Base-by-base conservation (phyloP, 2,797 vertebrate genomes). In the Neosilurus mollespiculum region DNA sequence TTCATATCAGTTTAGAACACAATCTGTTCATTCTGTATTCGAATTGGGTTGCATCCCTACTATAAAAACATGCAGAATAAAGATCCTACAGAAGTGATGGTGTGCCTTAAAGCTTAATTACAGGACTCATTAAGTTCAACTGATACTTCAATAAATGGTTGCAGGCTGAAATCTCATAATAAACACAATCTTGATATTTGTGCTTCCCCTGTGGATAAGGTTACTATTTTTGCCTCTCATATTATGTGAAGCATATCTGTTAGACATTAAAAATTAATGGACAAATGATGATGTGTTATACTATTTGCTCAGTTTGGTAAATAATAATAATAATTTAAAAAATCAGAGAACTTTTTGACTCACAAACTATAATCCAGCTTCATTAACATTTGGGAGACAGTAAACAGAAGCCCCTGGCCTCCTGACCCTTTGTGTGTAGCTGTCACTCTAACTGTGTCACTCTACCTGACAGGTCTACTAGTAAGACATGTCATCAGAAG, bases 401-500 rank as follows among this genome's bases (percentile, higher is more conserved):
- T 71, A 64, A 85, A 85, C 80, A 81, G 72, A 69, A 77, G 72
- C 26, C 81, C 79, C n/a, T 72, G 66, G 66, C 73, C 78, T 89
- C 88, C 88, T 91, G 91, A 92, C 92, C 91, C 91, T 89, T 92
- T 89, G 89, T 87, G 88, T 92, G 92, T 91, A 93, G 92, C 92
- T 93, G 94, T 93, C 89, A 70, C 87, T 92, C 89, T 91, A 84
- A 87, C 86, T 72, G 87, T 53, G 81, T 95, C 92, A 95, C 91
- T 92, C 89, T 89, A 89, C 88, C 92, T 92, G 94, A 94, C 94
- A 93, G 91, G 91, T 93, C 91, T 93, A 93, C 93, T 93, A 93
- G 93, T 88, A 91, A 92, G 91, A 87, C 90, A 84, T 91, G 89
- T 87, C 89, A 92, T 93, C 89, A 89, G 84, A 88, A 90, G 89